These are phyloP conservation scores for Gyps fulvus DNA, from an alignment of 2,113 vertebrate species.

Conservation along the genomic window DNA sequence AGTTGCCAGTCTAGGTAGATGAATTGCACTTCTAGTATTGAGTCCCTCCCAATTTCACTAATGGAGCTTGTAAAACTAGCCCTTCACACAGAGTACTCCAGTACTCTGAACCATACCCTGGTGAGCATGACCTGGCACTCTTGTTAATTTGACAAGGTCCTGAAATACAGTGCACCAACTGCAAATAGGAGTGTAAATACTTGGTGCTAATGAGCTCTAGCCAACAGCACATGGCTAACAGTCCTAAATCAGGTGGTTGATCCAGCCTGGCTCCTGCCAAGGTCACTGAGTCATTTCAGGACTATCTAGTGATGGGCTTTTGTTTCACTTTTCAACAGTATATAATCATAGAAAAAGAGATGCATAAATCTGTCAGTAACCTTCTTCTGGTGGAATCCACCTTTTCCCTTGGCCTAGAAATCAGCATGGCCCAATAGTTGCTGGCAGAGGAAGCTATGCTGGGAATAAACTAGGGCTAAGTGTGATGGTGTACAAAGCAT, in stretches of 20 bases:
- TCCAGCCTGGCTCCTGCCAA: neutral
- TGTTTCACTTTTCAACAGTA: neutral
- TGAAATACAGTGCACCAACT: conserved; percentile 25
- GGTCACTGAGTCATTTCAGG: neutral
- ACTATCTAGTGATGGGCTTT: neutral
- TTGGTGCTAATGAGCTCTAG: conserved; percentile 28
- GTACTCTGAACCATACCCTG: neutral
- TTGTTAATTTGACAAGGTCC: conserved; percentile 19
- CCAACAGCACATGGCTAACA: neutral
- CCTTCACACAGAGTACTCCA: neutral
- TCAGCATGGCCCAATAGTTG: neutral
- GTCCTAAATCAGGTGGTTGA: neutral
- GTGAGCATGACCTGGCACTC: neutral
- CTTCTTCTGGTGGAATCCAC: neutral
- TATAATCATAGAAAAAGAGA: neutral
- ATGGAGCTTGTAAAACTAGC: conserved; percentile 25
- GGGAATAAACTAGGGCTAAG: neutral
- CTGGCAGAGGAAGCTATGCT: neutral
- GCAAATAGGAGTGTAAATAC: conserved; percentile 33
- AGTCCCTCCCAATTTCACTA: neutral
- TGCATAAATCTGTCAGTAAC: neutral
- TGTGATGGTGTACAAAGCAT: neutral
- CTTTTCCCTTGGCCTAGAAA: neutral
- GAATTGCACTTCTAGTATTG: neutral
- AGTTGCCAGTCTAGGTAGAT: neutral